These are phyloP conservation scores for Girardinus metallicus DNA, from an alignment of 2,797 vertebrate species.

Conservation along the genomic window DNA sequence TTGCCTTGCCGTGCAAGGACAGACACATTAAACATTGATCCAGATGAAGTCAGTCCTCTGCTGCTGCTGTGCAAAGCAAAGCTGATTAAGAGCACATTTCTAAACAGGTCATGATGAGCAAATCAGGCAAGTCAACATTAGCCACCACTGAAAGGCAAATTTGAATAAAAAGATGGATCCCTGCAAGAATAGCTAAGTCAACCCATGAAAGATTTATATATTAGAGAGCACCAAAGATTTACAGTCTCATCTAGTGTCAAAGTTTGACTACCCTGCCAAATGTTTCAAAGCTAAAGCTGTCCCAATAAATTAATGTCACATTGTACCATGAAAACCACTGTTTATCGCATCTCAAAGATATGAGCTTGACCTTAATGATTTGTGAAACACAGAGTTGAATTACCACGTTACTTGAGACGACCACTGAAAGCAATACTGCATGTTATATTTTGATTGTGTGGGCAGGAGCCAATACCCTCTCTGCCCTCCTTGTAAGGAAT, in stretches of 20 bases:
- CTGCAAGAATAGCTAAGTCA: conserved; percentile 32
- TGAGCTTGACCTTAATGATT: conserved; percentile 74
- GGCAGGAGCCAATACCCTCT: conserved; percentile 75
- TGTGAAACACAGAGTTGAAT: conserved; percentile 55
- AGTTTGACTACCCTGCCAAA: conserved; percentile 66
- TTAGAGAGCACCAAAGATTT: conserved; percentile 39
- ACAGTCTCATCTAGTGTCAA: conserved; percentile 53
- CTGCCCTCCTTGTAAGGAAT: conserved; percentile 63
- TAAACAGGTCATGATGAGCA: conserved; percentile 29
- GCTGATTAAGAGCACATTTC: conserved; percentile 48
- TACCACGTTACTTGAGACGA: conserved; percentile 63
- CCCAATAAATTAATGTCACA: conserved; percentile 46
- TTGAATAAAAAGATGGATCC: conserved; percentile 28
- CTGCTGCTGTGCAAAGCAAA: conserved; percentile 13
- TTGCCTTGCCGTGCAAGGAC: conserved; percentile 34
- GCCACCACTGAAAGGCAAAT: conserved; percentile 49
- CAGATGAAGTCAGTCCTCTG: conserved; percentile 15
- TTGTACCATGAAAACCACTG: conserved; percentile 38
- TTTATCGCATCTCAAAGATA: conserved; percentile 63
- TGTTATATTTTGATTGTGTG: conserved; percentile 80
- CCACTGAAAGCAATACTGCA: conserved; percentile 58
- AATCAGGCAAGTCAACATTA: conserved; percentile 36
- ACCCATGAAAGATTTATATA: conserved; percentile 46
- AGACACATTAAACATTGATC: conserved; percentile 32
- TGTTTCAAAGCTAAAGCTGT: conserved; percentile 60